A percentile compares a stretch with the other conserved stretches of the same genome.
These are phyloP conservation scores for Laothoe populi DNA, from an alignment of 2,888 invertebrate species.

Conservation along the genomic window DNA sequence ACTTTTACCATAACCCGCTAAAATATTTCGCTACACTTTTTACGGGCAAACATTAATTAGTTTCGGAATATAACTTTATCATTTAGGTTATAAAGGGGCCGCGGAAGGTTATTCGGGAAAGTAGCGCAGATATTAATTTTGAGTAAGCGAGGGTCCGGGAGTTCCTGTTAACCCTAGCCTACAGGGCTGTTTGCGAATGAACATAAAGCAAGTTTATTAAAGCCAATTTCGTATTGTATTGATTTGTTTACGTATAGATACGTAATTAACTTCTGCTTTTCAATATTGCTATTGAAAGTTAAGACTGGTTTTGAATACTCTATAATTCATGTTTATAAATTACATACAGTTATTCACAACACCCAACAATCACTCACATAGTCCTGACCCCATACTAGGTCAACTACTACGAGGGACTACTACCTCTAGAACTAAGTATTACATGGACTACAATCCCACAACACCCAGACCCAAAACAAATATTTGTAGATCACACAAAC, in stretches of 20 bases:
- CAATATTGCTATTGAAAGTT: neutral
- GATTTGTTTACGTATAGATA: constrained; percentile 18
- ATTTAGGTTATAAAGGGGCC: constrained; percentile 30
- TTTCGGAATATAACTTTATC: constrained; percentile 36
- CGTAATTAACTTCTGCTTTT: constrained; percentile 3
- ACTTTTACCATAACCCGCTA: neutral
- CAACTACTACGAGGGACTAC: too few species aligned
- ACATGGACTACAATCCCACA: too few species aligned
- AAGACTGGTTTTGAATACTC: neutral
- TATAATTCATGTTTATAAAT: neutral
- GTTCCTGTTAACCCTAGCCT: constrained; percentile 34
- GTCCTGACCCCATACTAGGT: too few species aligned
- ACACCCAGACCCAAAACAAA: too few species aligned
- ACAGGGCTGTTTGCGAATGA: constrained; percentile 36
- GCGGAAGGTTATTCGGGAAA: constrained; percentile 35
- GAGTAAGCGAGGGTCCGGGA: constrained; percentile 45
- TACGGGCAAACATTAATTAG: constrained; percentile 34
- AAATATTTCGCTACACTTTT: constrained; percentile 19
- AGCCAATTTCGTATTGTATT: constrained; percentile 34
- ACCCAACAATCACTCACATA: too few species aligned
- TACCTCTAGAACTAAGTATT: too few species aligned
- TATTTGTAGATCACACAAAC: too few species aligned
- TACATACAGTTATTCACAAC: too few species aligned
- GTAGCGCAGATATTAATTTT: constrained; percentile 50
- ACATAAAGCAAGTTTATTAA: constrained; percentile 34